phyloP scores from a whole-genome alignment of 2,113 vertebrate genomes.

The Periophthalmodon schlosseri region DNA sequence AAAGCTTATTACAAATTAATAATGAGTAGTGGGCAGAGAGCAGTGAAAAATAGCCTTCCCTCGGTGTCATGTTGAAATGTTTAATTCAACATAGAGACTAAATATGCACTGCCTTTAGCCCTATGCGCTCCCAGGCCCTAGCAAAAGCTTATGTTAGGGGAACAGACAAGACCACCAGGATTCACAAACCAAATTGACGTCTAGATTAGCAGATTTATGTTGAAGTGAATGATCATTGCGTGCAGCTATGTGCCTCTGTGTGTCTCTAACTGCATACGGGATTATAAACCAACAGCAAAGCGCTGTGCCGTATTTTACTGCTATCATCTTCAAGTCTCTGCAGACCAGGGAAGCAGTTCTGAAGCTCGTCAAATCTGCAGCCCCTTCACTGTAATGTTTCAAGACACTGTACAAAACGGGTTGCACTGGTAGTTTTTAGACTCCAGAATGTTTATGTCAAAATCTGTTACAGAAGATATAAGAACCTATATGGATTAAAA shows the following conservation, averaged over 20 bases:
- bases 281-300: constrained; percentile 56
- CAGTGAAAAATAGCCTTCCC: constrained; percentile 78
- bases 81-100: constrained; percentile 74
- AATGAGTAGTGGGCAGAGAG: constrained; percentile 76
- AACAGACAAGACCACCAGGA: constrained; percentile 34
- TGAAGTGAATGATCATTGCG: constrained; percentile 51
- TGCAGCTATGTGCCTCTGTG: constrained; percentile 28
- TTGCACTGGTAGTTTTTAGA: not conserved
- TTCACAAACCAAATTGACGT: constrained; percentile 49
- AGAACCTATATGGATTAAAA: too few species aligned
- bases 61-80: constrained; percentile 75
- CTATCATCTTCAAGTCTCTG: constrained; percentile 64
- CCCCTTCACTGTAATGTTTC: constrained; percentile 73
- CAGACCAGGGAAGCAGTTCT: constrained; percentile 69
- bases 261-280: constrained; percentile 32
- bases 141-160: constrained; percentile 20
- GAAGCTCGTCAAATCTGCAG: constrained; percentile 68
- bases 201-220: constrained; percentile 54
- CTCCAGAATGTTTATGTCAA: not conserved
- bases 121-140: constrained; percentile 35
- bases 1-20: constrained; percentile 86
- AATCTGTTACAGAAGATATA: not conserved
- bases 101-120: constrained; percentile 68
- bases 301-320: constrained; percentile 53
- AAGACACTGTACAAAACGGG: constrained; percentile 80